Percentiles rank a stretch among this genome's conserved stretches.
Evolutionary conservation across 2,113 vertebrate species (phyloP).

Genomic region (Opisthocomus hoazin): DNA sequence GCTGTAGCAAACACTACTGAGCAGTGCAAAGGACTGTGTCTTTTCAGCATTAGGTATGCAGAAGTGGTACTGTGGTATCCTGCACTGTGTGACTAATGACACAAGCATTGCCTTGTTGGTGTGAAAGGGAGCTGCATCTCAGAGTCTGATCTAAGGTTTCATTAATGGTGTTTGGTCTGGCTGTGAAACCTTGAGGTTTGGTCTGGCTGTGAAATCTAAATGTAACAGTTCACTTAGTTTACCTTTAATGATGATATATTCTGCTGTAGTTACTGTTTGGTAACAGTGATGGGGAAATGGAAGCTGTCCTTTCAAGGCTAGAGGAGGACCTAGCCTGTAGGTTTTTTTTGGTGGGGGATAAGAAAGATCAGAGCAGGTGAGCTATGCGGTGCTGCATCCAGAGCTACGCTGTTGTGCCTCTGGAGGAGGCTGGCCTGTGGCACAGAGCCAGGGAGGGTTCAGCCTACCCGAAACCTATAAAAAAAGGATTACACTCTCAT

Average conservation of each 20-base stretch:
- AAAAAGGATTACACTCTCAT: neutral
- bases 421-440: neutral
- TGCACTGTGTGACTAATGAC: neutral
- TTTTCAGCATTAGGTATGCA: neutral
- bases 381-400: neutral
- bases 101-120: neutral
- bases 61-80: neutral
- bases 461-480: neutral
- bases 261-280: neutral
- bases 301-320: neutral
- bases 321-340: neutral
- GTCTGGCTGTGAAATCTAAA: neutral
- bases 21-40: fast-evolving
- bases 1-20: neutral
- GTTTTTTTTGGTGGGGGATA: neutral
- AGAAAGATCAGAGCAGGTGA: neutral
- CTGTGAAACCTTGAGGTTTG: neutral
- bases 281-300: neutral
- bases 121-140: neutral
- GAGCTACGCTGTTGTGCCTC: neutral
- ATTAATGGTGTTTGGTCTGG: neutral
- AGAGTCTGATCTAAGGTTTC: neutral
- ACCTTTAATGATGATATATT: neutral
- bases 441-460: neutral
- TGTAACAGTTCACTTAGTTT: neutral